Conservation (phyloP, 2,797 vertebrate genomes). For the Simalia tracyae region DNA sequence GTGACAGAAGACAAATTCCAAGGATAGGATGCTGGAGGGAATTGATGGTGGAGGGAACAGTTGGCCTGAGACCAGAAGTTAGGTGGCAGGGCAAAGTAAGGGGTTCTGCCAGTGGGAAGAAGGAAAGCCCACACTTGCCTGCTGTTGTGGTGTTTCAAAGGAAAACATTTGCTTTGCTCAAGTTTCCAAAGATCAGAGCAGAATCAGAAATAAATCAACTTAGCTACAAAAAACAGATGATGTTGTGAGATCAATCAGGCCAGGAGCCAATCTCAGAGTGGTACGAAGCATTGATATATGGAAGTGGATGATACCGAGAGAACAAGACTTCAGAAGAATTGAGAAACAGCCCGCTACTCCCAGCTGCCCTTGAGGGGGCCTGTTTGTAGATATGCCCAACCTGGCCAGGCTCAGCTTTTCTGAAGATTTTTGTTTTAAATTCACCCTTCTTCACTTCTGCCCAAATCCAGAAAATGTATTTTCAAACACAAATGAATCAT, state of each 20-base stretch:
- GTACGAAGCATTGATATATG: not conserved
- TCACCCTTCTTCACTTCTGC: not conserved
- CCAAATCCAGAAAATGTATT: not conserved
- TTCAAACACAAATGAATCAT: not conserved
- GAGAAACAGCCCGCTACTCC: not conserved
- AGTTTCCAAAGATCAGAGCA: not conserved
- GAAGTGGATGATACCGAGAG: not conserved
- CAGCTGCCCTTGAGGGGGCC: not conserved
- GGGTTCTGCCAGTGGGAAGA: not conserved
- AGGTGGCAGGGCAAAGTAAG: not conserved
- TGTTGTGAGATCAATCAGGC: not conserved
- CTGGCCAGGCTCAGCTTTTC: no score
- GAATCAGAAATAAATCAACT: not conserved
- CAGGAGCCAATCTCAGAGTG: not conserved
- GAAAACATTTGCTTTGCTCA: not conserved
- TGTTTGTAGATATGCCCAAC: not conserved
- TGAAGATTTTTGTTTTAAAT: not conserved
- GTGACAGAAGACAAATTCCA: not conserved
- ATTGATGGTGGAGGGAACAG: not conserved
- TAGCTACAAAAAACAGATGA: not conserved
- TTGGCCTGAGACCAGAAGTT: not conserved
- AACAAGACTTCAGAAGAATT: not conserved
- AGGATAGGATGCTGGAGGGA: not conserved
- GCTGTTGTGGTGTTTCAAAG: not conserved
- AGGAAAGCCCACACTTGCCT: not conserved